Evolutionary conservation across 2,888 invertebrate genomes (phyloP).

Genomic region (Germaria angustata): DNA sequence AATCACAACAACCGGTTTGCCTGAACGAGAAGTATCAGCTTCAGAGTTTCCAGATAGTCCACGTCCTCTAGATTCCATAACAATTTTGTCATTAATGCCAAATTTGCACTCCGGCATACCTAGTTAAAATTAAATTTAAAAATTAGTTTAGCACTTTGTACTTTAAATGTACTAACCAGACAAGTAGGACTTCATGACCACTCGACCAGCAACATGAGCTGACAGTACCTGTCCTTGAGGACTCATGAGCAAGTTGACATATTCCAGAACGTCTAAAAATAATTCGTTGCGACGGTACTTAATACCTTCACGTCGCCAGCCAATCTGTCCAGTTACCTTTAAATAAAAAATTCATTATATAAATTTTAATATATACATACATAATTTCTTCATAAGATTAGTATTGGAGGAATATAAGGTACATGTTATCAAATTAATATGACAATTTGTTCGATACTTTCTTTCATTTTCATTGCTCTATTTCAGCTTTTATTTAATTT

Average conservation of each 20-base stretch:
- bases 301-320: slow-evolving; percentile 99
- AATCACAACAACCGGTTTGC: slow-evolving; percentile 99
- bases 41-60: slow-evolving; percentile 86
- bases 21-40: slow-evolving; percentile 91
- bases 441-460: too few species aligned
- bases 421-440: too few species aligned
- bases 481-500: too few species aligned
- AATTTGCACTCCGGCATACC: slow-evolving; percentile 99
- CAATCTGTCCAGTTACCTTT: slow-evolving; percentile 95
- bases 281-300: slow-evolving; percentile 99
- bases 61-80: slow-evolving; percentile 96
- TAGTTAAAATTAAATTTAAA: slow-evolving; percentile 48
- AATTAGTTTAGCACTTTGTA: background rate
- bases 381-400: too few species aligned
- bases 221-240: slow-evolving; percentile 99
- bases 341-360: background rate
- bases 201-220: slow-evolving; percentile 99
- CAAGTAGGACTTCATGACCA: slow-evolving; percentile 99
- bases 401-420: too few species aligned
- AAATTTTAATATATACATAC: too few species aligned
- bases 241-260: slow-evolving; percentile 99
- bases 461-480: too few species aligned
- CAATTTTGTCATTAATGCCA: slow-evolving; percentile 99
- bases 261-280: slow-evolving; percentile 98
- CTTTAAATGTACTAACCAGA: slow-evolving; percentile 81